Evolutionary conservation across 1,140 invertebrate species (phyloP).

Genomic region (Oreohelix idahoensis): DNA sequence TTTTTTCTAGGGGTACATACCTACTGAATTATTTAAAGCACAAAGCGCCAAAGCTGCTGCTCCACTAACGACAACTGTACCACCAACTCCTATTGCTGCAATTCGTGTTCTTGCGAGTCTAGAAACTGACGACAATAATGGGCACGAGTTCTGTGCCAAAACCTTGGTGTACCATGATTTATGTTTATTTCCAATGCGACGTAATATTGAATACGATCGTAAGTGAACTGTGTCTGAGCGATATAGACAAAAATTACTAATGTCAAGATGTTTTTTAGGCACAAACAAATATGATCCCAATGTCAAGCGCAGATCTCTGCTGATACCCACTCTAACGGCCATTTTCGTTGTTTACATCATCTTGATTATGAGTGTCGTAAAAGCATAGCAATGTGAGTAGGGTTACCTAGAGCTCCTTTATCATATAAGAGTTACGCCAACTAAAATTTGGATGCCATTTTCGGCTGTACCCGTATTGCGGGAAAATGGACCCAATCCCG

Average conservation of each 20-base stretch:
- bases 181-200: not conserved
- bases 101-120: not conserved
- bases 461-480: too few relatives aligned
- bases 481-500: too few relatives aligned
- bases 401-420: too few relatives aligned
- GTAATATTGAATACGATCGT: not conserved
- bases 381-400: slow-evolving; percentile 7
- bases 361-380: slow-evolving; percentile 2
- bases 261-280: slow-evolving; percentile 7
- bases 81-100: not conserved
- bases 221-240: not conserved
- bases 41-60: not conserved
- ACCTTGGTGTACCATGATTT: not conserved
- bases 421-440: too few relatives aligned
- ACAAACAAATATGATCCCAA: not conserved
- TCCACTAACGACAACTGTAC: not conserved
- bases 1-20: slow-evolving; percentile 4
- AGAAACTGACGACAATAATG: not conserved
- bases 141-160: not conserved
- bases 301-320: slow-evolving; percentile 1
- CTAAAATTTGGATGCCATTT: too few relatives aligned
- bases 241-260: not conserved
- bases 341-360: slow-evolving; percentile 16
- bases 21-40: not conserved
- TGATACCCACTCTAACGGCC: slow-evolving; percentile 16